Evolutionary conservation across 2,113 vertebrate species (phyloP), one percentile per base, ranked within the genome.

Genomic region (Microtus pennsylvanicus): DNA sequence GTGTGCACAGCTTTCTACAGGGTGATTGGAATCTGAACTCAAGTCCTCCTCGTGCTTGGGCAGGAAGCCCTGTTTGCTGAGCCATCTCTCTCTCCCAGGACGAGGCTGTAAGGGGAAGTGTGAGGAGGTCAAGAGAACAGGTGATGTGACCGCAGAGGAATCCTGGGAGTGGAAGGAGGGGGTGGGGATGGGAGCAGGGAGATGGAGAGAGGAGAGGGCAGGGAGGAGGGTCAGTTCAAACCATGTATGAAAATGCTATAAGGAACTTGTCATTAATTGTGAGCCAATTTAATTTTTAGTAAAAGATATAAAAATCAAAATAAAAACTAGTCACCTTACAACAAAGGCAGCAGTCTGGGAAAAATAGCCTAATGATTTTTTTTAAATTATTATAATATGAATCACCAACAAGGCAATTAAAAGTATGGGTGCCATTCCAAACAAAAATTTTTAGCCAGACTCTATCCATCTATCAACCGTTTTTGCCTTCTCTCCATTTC

Each of bases 401-500:
- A 87, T 93, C 14, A 24, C 35, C 52, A 72, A 24, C 45, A 92
- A 91, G 74, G 78, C n/a, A 47, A n/a, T 91, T 76, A 74, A 83
- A 89, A 70, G 42, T 50, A 5, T 58, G 82, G 33, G 13, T n/a
- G 26, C 82, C 76, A 82, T 58, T 30, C 14, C 12, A n/a, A 16
- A 26, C 58, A 69, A 87, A 80, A 45, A 22, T 83, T 33, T 42
- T 42, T 70, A 2, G 1, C 47, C 26, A 63, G 58, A 50, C 1
- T 12, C 16, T 26, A 94, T 30, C 63, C 38, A n/a, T 83, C 26
- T 47, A 94, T n/a, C 83, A 70, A 85, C 35, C 3, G 9, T 6
- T 83, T 92, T 67, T 69, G 38, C 76, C 76, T 86, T 93, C 76
- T 95, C 45, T 85, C 69, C 11, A 19, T 58, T 94, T 76, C 30